Evolutionary conservation across 2,888 invertebrate species (phyloP), one percentile per base, ranked within the genome.

Genomic region (Ditylenchus weischeri): DNA sequence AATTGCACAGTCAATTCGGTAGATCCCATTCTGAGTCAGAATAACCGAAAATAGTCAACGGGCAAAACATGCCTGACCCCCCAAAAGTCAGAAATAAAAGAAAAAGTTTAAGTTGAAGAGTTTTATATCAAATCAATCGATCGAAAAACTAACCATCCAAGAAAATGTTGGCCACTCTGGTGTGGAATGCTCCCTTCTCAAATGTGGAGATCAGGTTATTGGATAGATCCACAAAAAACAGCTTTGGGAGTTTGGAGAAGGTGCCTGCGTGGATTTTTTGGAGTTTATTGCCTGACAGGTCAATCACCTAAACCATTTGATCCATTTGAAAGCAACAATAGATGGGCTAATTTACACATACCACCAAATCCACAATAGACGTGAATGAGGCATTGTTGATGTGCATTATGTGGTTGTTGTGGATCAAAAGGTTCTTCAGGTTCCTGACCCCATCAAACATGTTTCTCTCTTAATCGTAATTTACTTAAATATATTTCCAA

Each of bases 211-310:
- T 62, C 49, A 65, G 59, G 68, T 83, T 83, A 66, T 77, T 69
- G 19, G 78, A 75, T 15, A 83, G 63, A 68, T 83, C 80, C 58
- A 83, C 66, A 78, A 80, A 81, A 69, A 76, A 79, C 11, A 83
- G 72, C 50, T 78, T 77, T 19, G 59, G 48, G 19, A 72, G 72
- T 15, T 68, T 58, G 0, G 66, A 66, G 68, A 82, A 82, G 1
- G 79, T 71, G 21, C 76, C 76, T 60, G 72, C 90, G 74, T 91
- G 91, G 75, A 92, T 85, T 58, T 87, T 86, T 76, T 90, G 89
- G 83, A 93, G 87, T 84, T 90, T 90, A 84, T 92, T 92, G 83
- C 72, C 57, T 1, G 76, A 74, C 54, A 81, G 64, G 66, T 82
- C 80, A 13, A 82, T 50, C 43, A 43, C 43, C 43, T 43, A 15